Evolutionary conservation across 2,797 vertebrate genomes (phyloP).

Genomic region (Kryptolebias ocellatus): DNA sequence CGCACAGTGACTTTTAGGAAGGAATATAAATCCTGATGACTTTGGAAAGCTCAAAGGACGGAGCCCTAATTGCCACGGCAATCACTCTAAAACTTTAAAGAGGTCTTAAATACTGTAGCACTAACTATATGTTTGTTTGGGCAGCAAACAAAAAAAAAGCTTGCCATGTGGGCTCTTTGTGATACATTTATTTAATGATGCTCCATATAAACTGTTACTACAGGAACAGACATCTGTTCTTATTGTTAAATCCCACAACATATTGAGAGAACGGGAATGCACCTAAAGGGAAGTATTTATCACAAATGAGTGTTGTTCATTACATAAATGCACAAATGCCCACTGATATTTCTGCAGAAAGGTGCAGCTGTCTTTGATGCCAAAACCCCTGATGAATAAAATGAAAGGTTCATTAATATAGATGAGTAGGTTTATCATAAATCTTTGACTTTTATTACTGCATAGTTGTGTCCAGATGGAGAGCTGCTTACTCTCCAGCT

Average conservation of each 20-base stretch:
- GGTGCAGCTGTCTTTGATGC: slow-evolving; percentile 36
- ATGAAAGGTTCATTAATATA: slow-evolving; percentile 67
- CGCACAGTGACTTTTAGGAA: slow-evolving; percentile 66
- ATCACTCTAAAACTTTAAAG: slow-evolving; percentile 58
- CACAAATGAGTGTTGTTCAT: slow-evolving; percentile 9
- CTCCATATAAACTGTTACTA: slow-evolving; percentile 1
- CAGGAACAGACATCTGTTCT: not conserved
- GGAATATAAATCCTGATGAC: slow-evolving; percentile 74
- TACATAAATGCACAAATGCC: slow-evolving; percentile 21
- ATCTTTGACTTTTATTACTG: slow-evolving; percentile 67
- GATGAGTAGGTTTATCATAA: slow-evolving; percentile 66
- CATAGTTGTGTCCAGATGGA: slow-evolving; percentile 64
- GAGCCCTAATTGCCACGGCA: slow-evolving; percentile 60
- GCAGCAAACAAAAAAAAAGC: slow-evolving; percentile 33
- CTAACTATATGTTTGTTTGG: slow-evolving; percentile 34
- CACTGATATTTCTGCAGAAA: slow-evolving; percentile 12
- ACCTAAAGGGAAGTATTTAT: not conserved
- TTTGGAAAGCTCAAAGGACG: slow-evolving; percentile 72
- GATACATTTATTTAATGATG: slow-evolving; percentile 11
- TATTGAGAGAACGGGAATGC: slow-evolving; percentile 4
- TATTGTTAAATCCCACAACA: slow-evolving; percentile 5
- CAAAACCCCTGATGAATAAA: slow-evolving; percentile 42
- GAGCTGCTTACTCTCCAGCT: slow-evolving; percentile 35
- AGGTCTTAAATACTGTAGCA: slow-evolving; percentile 49
- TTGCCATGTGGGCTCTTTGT: slow-evolving; percentile 15